These are phyloP conservation scores for Margarornis squamiger DNA, from an alignment of 2,797 vertebrate species.

Conservation along the genomic window DNA sequence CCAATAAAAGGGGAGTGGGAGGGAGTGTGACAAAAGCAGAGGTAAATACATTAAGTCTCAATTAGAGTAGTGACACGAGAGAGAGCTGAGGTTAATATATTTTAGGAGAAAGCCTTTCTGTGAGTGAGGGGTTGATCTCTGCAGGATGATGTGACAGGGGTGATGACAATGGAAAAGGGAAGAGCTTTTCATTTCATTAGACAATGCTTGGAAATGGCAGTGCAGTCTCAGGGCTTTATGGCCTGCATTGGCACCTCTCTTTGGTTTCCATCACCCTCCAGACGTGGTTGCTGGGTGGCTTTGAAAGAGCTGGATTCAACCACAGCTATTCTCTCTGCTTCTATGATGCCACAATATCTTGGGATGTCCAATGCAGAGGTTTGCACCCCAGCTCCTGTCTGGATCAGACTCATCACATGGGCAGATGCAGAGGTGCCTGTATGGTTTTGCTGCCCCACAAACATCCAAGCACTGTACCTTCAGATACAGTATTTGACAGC, in stretches of 20 bases:
- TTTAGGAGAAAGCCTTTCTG: conserved; percentile 41
- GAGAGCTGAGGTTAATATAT: conserved; percentile 26
- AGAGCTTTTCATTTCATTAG: conserved; percentile 31
- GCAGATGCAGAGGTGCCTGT: neutral
- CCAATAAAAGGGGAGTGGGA: neutral
- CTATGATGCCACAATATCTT: fast-evolving
- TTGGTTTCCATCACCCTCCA: neutral
- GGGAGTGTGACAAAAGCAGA: conserved; percentile 20
- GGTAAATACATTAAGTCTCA: conserved; percentile 62
- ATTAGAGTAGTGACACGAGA: neutral
- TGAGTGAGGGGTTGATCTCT: neutral
- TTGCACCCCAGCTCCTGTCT: neutral
- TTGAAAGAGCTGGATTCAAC: neutral
- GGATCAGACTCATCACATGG: neutral
- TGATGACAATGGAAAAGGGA: conserved; percentile 24
- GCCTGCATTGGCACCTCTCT: neutral
- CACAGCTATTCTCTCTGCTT: neutral
- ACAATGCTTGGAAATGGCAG: neutral
- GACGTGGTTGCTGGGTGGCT: fast-evolving
- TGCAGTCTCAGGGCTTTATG: neutral
- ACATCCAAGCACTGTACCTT: neutral
- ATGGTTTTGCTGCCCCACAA: neutral
- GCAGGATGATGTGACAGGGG: conserved; percentile 24
- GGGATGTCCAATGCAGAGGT: neutral
- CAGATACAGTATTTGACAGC: neutral